These are phyloP conservation scores for Gastracanthus pulcherrimus DNA, from an alignment of 2,888 invertebrate genomes.

Conservation along the genomic window DNA sequence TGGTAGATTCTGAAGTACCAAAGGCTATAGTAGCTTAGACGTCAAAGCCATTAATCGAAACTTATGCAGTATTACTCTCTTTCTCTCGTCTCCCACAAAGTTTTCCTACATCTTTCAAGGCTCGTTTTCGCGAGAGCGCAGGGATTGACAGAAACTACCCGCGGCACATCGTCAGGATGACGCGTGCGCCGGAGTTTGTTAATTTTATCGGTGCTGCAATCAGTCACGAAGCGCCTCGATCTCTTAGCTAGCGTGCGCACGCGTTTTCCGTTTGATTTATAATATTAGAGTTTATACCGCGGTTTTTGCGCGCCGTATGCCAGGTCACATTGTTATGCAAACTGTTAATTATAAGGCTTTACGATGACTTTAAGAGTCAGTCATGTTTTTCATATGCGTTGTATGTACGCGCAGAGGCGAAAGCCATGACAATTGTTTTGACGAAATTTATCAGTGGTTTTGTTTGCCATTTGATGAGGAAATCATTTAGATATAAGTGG, in stretches of 20 bases:
- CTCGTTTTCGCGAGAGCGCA: background rate
- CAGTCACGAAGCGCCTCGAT: slow-evolving; percentile 28
- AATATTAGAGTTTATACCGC: slow-evolving; percentile 12
- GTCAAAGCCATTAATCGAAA: background rate
- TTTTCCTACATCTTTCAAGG: too few relatives aligned
- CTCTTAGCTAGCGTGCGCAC: background rate
- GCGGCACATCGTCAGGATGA: background rate
- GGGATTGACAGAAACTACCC: slow-evolving; percentile 43
- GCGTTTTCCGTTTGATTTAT: slow-evolving; percentile 45
- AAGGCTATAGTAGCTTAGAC: slow-evolving; percentile 9
- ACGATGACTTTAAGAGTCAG: slow-evolving; percentile 18
- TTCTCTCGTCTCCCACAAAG: too few relatives aligned
- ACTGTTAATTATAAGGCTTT: slow-evolving; percentile 32
- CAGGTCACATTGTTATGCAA: slow-evolving; percentile 9
- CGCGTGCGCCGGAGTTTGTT: slow-evolving; percentile 36
- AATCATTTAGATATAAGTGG: background rate
- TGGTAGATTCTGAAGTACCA: too few relatives aligned
- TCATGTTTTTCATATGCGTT: background rate
- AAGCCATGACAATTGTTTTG: slow-evolving; percentile 33
- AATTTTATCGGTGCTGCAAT: slow-evolving; percentile 52
- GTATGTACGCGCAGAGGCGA: background rate
- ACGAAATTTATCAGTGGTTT: slow-evolving; percentile 34
- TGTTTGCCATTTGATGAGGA: background rate
- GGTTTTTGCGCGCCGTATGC: background rate
- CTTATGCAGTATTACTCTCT: background rate